Evolutionary conservation across 2,797 vertebrate species (phyloP), one percentile per base, ranked within the genome.

Genomic region (Esox lucius): DNA sequence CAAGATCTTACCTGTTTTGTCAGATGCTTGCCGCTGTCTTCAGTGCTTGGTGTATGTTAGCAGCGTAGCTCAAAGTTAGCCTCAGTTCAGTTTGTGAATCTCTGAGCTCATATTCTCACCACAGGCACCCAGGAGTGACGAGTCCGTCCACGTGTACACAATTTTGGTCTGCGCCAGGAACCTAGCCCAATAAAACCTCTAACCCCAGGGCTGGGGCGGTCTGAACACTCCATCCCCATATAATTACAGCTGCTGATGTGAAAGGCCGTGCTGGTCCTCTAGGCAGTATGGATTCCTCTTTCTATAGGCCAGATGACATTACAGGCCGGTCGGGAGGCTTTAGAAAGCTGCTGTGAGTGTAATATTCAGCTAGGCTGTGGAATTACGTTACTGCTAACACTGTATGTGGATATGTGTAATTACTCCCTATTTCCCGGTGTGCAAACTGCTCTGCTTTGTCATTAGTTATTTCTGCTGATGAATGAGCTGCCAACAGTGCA

Each of bases 161-260:
- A 77, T 74, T 13, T 46, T 46, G 42, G 42, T 59, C 56, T 11
- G 9, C 3, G 0, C 22, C n/a, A 22, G 22, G 3, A 5, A 24
- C 22, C 53, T 59, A 22, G 5, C 53, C 72, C 73, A 51, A 81
- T 81, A 17, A 42, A 76, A 72, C 70, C 70, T 51, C 48, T 49
- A 49, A 28, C 74, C 74, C 9, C 19, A 35, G 35, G 87, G 24
- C 68, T 59, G 81, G 72, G 72, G 33, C 22, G 22, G 77, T 81
- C 68, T 71, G n/a, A 42, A 70, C 78, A 73, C 73, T 26, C 26
- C 24, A 80, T 75, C 42, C 66, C 79, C 66, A 61, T 78, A 1
- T 86, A 77, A 87, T 87, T 87, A 78, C 79, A 80, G 72, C 72
- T 71, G 33, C 65, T 46, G 75, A 79, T 71, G 70, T 74, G 49